These are phyloP conservation scores for Caenorhabditis becei DNA, from an alignment of 2,888 invertebrate genomes.

Conservation along the genomic window DNA sequence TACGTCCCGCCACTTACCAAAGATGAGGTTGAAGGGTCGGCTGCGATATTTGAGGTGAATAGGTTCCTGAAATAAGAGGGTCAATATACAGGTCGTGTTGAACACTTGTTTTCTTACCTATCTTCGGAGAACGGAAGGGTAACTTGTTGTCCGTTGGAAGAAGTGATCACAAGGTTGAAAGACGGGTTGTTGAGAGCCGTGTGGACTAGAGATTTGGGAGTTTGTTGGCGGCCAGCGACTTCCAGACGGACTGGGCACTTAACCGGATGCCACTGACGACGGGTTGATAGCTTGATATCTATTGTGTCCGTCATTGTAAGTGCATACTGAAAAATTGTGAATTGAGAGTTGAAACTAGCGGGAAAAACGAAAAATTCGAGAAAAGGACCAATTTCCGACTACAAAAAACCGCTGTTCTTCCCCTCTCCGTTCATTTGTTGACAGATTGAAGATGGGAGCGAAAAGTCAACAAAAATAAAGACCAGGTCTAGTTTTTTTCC, in stretches of 20 bases:
- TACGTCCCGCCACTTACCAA: constrained; percentile 47
- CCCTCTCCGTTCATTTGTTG: constrained; percentile 19
- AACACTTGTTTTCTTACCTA: constrained; percentile 31
- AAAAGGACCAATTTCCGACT: constrained; percentile 4
- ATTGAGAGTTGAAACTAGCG: background rate
- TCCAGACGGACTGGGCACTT: constrained; percentile 40
- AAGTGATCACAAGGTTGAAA: constrained; percentile 26
- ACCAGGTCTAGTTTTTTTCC: constrained; percentile 24
- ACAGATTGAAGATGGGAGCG: constrained; percentile 29
- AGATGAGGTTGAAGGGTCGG: constrained; percentile 57
- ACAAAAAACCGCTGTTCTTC: no score
- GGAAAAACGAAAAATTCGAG: background rate
- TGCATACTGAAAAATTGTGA: constrained; percentile 45
- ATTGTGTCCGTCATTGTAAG: constrained; percentile 55
- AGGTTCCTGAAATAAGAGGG: constrained; percentile 39
- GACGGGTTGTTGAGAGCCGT: constrained; percentile 21
- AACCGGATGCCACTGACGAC: constrained; percentile 39
- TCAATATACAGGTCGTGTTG: background rate
- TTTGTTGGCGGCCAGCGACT: constrained; percentile 22
- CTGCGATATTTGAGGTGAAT: constrained; percentile 39
- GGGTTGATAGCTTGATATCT: constrained; percentile 33
- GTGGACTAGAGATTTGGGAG: constrained; percentile 37
- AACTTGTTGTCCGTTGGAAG: constrained; percentile 29
- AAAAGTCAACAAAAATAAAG: constrained; percentile 52
- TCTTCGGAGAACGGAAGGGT: constrained; percentile 45